A percentile compares a stretch with the other conserved stretches of the same genome.
Conservation (phyloP, 2,888 invertebrate species). For the Pharmacophagus antenor region DNA sequence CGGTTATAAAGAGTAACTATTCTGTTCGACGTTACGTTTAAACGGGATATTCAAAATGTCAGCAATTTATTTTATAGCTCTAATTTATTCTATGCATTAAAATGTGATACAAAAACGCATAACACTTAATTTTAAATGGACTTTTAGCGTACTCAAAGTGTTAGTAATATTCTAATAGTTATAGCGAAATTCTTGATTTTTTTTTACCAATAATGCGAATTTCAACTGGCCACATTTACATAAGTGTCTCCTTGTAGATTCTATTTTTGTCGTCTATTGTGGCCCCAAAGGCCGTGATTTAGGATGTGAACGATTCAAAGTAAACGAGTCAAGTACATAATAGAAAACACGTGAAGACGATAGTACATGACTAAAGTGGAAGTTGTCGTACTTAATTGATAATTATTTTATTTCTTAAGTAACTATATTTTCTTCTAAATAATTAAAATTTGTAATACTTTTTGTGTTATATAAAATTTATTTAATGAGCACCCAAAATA, state of each 20-base stretch:
- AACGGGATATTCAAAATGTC: too few relatives aligned
- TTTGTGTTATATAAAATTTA: too few relatives aligned
- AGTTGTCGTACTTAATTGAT: not conserved
- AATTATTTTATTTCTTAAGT: too few relatives aligned
- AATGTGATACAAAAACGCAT: too few relatives aligned
- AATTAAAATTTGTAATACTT: too few relatives aligned
- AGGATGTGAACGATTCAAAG: conserved; percentile 10
- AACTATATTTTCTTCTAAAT: too few relatives aligned
- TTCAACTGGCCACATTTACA: not conserved
- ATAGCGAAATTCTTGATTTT: not conserved
- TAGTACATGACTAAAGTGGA: conserved; percentile 12
- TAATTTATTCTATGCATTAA: too few relatives aligned
- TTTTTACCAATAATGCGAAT: not conserved
- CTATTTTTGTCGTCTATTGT: conserved; percentile 22
- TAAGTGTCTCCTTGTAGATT: conserved; percentile 3
- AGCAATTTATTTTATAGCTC: too few relatives aligned
- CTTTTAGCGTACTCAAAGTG: not conserved
- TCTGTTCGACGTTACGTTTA: too few relatives aligned
- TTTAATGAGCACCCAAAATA: too few relatives aligned
- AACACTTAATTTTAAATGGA: too few relatives aligned
- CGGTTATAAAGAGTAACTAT: too few relatives aligned
- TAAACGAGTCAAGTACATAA: conserved; percentile 8
- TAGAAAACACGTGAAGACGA: conserved; percentile 16
- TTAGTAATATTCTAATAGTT: not conserved
- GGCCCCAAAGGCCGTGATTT: conserved; percentile 13